Percentiles rank a stretch among this genome's conserved stretches.
These are phyloP conservation scores for Trachemys scripta DNA, from an alignment of 2,113 vertebrate species.

Conservation along the genomic window DNA sequence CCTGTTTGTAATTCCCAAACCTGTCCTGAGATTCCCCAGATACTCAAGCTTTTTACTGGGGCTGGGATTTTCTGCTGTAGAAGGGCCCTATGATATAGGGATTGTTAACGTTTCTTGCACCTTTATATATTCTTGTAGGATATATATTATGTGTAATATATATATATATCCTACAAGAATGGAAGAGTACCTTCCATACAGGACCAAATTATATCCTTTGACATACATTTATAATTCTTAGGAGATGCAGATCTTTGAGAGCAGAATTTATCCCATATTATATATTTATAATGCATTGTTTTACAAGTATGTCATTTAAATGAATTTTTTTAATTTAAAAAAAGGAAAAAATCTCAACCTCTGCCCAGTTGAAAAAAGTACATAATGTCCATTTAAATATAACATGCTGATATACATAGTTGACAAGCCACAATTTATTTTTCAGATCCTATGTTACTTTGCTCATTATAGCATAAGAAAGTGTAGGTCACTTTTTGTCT, in stretches of 20 bases:
- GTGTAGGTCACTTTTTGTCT: neutral
- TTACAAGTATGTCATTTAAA: conserved; percentile 31
- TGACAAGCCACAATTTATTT: neutral
- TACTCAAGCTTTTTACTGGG: neutral
- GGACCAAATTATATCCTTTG: conserved; percentile 3
- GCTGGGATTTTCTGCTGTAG: neutral
- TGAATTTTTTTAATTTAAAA: conserved; percentile 35
- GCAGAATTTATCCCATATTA: conserved; percentile 6
- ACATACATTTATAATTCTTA: conserved; percentile 5
- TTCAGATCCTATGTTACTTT: conserved; percentile 9
- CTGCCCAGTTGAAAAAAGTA: conserved; percentile 17
- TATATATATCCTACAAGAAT: neutral
- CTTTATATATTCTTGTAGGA: neutral
- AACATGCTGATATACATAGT: neutral
- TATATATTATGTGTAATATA: too few relatives aligned
- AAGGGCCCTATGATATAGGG: neutral
- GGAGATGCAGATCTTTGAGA: conserved; percentile 9
- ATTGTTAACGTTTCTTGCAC: neutral
- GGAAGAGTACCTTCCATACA: neutral
- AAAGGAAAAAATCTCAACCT: conserved; percentile 20
- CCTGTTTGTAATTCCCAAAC: neutral
- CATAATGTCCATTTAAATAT: conserved; percentile 8
- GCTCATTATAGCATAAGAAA: neutral
- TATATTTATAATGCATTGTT: neutral
- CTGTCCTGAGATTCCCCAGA: neutral